Conservation (phyloP, 2,888 invertebrate species). For the Sycophila texana region DNA sequence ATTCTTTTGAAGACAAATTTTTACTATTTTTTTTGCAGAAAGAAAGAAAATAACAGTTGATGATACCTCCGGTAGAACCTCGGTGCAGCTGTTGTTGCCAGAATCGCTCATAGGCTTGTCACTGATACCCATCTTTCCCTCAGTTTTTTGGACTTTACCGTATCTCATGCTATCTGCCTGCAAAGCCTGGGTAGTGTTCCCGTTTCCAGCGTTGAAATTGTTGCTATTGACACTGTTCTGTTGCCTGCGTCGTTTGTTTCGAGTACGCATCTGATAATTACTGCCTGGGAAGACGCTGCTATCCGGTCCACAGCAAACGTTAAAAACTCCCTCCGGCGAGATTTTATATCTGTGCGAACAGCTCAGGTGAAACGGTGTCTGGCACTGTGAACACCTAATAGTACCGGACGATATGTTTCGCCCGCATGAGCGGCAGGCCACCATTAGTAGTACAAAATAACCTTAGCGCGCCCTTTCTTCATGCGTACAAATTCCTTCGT, state of each 20-base stretch:
- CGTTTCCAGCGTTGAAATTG: not conserved
- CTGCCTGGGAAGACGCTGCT: not conserved
- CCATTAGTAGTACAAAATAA: constrained; percentile 26
- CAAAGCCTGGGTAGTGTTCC: not conserved
- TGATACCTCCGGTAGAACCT: constrained; percentile 24
- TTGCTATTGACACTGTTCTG: not conserved
- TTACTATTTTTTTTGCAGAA: no score
- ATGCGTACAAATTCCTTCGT: not conserved
- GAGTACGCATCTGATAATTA: constrained; percentile 25
- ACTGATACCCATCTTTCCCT: constrained; percentile 15
- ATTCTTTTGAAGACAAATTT: constrained; percentile 22
- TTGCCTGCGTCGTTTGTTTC: constrained; percentile 24
- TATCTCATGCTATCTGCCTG: constrained; percentile 8
- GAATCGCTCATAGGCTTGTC: constrained; percentile 7
- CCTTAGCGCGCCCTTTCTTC: constrained; percentile 15
- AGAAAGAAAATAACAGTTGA: no score
- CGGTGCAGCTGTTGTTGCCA: not conserved
- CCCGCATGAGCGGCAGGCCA: constrained; percentile 45
- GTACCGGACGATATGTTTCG: constrained; percentile 50
- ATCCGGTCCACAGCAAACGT: constrained; percentile 41
- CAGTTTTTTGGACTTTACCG: constrained; percentile 32
- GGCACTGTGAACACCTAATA: constrained; percentile 40
- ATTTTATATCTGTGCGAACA: constrained; percentile 51
- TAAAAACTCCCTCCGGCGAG: constrained; percentile 40
- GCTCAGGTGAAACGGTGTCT: constrained; percentile 41